These are phyloP conservation scores for Cerceris rybyensis DNA, from an alignment of 2,888 invertebrate genomes.

Conservation along the genomic window DNA sequence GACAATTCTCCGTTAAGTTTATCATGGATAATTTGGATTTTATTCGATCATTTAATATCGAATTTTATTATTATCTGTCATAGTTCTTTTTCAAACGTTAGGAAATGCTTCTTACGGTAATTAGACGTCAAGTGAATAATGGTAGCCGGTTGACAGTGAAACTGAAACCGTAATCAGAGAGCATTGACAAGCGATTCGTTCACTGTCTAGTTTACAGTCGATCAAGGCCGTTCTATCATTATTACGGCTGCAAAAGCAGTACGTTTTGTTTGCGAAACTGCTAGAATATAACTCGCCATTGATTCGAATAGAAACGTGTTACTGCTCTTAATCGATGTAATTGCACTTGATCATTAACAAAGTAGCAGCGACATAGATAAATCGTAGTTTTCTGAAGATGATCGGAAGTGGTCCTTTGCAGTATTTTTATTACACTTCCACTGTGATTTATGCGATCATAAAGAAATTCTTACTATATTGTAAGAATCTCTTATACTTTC, in stretches of 20 bases:
- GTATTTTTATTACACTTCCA: too few relatives aligned
- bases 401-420: too few relatives aligned
- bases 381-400: too few relatives aligned
- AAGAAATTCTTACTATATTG: too few relatives aligned
- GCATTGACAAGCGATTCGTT: slow-evolving; percentile 10
- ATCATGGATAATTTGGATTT: too few relatives aligned
- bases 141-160: not conserved
- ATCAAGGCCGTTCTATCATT: slow-evolving; percentile 40
- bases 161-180: slow-evolving; percentile 30
- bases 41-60: too few relatives aligned
- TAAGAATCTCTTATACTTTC: too few relatives aligned
- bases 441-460: too few relatives aligned
- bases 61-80: too few relatives aligned
- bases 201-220: slow-evolving; percentile 16
- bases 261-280: slow-evolving; percentile 23
- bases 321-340: too few relatives aligned
- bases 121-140: slow-evolving; percentile 6
- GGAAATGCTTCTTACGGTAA: not conserved
- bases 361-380: too few relatives aligned
- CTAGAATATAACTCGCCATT: slow-evolving; percentile 26
- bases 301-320: slow-evolving; percentile 8
- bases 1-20: not conserved
- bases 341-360: too few relatives aligned
- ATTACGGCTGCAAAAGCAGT: slow-evolving; percentile 21
- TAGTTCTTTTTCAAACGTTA: not conserved